These are phyloP conservation scores for Lasioglossum morio DNA, from an alignment of 2,888 invertebrate species.

Conservation along the genomic window DNA sequence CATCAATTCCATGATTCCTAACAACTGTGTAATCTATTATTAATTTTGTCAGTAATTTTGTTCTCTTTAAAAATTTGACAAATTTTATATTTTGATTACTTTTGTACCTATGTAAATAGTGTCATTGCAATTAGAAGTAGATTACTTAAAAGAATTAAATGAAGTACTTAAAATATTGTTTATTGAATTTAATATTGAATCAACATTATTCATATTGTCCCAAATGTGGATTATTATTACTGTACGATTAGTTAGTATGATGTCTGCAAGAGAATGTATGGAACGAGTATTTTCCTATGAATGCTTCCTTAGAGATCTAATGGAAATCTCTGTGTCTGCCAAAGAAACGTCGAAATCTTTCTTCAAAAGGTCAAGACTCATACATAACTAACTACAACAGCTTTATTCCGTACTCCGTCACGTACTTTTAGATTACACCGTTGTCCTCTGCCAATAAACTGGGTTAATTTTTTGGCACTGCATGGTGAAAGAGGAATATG, in stretches of 20 bases:
- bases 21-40: neutral
- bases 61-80: neutral
- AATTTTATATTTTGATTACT: too few species aligned
- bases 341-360: conserved; percentile 11
- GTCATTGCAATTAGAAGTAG: too few species aligned
- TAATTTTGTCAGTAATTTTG: neutral
- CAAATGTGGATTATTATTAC: neutral
- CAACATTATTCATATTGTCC: neutral
- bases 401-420: conserved; percentile 4
- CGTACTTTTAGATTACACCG: neutral
- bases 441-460: conserved; percentile 24
- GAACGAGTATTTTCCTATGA: neutral
- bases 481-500: conserved; percentile 1
- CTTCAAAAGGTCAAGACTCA: conserved; percentile 7
- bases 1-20: too few species aligned
- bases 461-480: conserved; percentile 26
- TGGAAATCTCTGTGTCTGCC: neutral
- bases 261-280: neutral
- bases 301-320: neutral
- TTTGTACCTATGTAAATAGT: too few species aligned
- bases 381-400: neutral
- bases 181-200: too few species aligned
- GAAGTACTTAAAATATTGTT: neutral
- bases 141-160: neutral
- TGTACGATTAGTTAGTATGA: neutral